These are phyloP conservation scores for Alosa alosa DNA, from an alignment of 2,113 vertebrate species.

Conservation along the genomic window DNA sequence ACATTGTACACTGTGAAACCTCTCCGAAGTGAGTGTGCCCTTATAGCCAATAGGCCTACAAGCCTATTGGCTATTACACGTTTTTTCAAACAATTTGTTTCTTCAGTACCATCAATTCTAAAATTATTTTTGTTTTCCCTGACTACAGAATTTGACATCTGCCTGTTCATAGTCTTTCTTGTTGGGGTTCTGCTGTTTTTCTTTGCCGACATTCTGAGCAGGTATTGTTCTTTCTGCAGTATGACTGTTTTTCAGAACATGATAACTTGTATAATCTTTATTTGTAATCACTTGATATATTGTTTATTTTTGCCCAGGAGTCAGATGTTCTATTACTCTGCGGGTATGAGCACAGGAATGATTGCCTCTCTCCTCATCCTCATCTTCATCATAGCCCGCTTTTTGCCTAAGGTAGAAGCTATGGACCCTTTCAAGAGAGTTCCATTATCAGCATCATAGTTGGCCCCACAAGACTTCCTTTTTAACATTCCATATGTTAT, in stretches of 20 bases:
- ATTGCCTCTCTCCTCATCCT: slow-evolving; percentile 89
- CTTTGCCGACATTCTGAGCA: slow-evolving; percentile 87
- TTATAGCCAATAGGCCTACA: not conserved
- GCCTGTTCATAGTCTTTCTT: slow-evolving; percentile 84
- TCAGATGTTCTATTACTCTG: slow-evolving; percentile 88
- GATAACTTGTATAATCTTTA: not conserved
- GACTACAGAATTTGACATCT: slow-evolving; percentile 84
- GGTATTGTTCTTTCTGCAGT: slow-evolving; percentile 65
- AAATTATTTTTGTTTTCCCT: slow-evolving; percentile 16
- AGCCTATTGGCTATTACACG: not conserved
- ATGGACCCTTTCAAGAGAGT: too few relatives aligned
- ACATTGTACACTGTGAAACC: slow-evolving; percentile 71
- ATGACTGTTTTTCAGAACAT: not conserved
- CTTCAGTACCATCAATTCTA: not conserved
- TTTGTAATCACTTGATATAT: not conserved
- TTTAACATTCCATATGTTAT: too few relatives aligned
- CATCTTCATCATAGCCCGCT: slow-evolving; percentile 81
- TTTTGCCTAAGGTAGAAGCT: slow-evolving; percentile 84
- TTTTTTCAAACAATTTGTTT: not conserved
- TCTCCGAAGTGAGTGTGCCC: slow-evolving; percentile 73
- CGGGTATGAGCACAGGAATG: slow-evolving; percentile 88
- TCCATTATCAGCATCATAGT: too few relatives aligned
- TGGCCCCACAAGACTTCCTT: too few relatives aligned
- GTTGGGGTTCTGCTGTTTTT: slow-evolving; percentile 81
- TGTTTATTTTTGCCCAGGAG: slow-evolving; percentile 72